Conservation (phyloP, 2,797 vertebrate genomes). For the Pangasius mekongensis region DNA sequence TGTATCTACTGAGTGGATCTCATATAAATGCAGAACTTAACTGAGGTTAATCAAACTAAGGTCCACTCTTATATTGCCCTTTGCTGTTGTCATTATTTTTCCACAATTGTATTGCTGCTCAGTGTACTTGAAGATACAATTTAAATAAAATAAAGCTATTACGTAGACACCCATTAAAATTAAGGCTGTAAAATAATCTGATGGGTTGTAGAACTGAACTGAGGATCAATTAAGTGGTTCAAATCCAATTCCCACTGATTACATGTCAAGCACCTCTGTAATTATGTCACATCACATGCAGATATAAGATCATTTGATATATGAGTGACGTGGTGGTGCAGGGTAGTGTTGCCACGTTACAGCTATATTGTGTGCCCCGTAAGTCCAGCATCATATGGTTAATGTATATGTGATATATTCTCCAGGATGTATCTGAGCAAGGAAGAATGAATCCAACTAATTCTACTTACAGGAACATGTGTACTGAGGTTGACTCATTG, state of each 20-base stretch:
- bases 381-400: background rate
- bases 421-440: background rate
- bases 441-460: background rate
- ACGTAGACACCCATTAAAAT: background rate
- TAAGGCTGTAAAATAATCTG: background rate
- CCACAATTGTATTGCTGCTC: background rate
- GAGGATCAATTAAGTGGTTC: conserved; percentile 2
- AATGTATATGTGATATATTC: background rate
- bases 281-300: background rate
- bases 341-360: background rate
- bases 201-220: background rate
- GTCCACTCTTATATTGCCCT: background rate
- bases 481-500: background rate
- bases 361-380: background rate
- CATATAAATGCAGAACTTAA: conserved; percentile 38
- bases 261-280: background rate
- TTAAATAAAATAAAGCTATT: background rate
- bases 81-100: background rate
- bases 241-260: conserved; percentile 1
- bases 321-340: background rate
- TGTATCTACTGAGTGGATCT: conserved; percentile 20
- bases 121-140: background rate
- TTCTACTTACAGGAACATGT: background rate
- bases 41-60: conserved; percentile 7
- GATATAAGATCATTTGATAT: background rate